phyloP scores from a whole-genome alignment of 2,888 invertebrate genomes.

The Cryptus viduatorius region DNA sequence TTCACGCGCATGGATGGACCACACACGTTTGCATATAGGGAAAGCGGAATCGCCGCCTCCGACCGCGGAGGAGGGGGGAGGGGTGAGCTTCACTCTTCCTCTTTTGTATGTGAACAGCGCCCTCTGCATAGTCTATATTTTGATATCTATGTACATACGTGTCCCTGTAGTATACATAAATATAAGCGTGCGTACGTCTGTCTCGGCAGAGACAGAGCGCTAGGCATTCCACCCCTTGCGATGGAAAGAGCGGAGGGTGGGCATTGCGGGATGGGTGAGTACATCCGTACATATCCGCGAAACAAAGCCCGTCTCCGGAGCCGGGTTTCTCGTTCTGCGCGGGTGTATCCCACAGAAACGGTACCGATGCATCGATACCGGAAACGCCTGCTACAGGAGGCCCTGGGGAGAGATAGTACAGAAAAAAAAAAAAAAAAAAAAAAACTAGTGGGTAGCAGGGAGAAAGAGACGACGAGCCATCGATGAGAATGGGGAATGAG shows the following conservation, averaged over 20 bases:
- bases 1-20: slow-evolving; percentile 33
- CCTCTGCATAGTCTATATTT: not conserved
- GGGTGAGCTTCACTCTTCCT: slow-evolving; percentile 35
- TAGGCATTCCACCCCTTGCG: slow-evolving; percentile 33
- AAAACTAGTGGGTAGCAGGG: slow-evolving; percentile 51
- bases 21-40: slow-evolving; percentile 14
- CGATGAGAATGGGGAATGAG: slow-evolving; percentile 60
- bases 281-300: slow-evolving; percentile 70
- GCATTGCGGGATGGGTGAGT: slow-evolving; percentile 43
- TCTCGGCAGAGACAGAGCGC: slow-evolving; percentile 23
- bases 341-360: slow-evolving; percentile 65
- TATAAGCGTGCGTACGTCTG: slow-evolving; percentile 53
- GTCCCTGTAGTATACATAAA: slow-evolving; percentile 19
- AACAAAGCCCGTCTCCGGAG: slow-evolving; percentile 80
- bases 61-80: not conserved
- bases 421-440: slow-evolving; percentile 58
- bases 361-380: slow-evolving; percentile 80
- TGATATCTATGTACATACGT: not conserved
- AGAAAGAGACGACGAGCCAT: slow-evolving; percentile 59
- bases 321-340: slow-evolving; percentile 70
- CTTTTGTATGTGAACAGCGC: slow-evolving; percentile 40
- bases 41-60: slow-evolving; percentile 37
- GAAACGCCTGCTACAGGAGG: slow-evolving; percentile 75
- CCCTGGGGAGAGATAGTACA: slow-evolving; percentile 57
- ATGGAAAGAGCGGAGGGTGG: slow-evolving; percentile 47